Percentiles rank a stretch among this genome's conserved stretches.
phyloP scores from a whole-genome alignment of 2,797 vertebrate species.

The Zonotrichia albicollis region DNA sequence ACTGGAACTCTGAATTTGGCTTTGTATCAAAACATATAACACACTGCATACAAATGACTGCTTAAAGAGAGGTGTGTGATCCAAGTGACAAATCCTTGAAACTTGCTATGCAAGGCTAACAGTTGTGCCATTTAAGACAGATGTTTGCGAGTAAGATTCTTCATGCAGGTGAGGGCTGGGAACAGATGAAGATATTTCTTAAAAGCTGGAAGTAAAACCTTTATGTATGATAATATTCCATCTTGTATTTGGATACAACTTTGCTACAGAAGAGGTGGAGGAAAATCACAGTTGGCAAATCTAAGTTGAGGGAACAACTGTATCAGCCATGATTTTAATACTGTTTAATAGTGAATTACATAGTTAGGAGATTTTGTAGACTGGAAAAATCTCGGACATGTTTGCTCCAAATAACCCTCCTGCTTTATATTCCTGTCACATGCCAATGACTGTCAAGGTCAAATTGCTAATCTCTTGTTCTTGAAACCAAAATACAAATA shows the following conservation, averaged over 20 bases:
- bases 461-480: not conserved
- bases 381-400: not conserved
- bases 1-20: not conserved
- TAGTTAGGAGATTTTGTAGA: not conserved
- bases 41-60: not conserved
- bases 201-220: not conserved
- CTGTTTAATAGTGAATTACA: not conserved
- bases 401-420: not conserved
- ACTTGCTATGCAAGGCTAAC: not conserved
- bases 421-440: conserved; percentile 12
- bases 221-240: not conserved
- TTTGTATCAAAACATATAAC: not conserved
- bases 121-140: not conserved
- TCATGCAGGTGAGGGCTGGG: not conserved
- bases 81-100: not conserved
- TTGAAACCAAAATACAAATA: not conserved
- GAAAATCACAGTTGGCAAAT: not conserved
- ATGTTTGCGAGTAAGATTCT: not conserved
- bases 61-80: not conserved
- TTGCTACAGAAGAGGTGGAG: not conserved
- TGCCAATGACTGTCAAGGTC: not conserved
- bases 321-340: not conserved
- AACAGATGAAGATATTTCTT: not conserved
- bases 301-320: not conserved
- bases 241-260: not conserved